Evolutionary conservation across 2,888 invertebrate species (phyloP), one percentile per base, ranked within the genome.

Genomic region (Leucophora obtusa): DNA sequence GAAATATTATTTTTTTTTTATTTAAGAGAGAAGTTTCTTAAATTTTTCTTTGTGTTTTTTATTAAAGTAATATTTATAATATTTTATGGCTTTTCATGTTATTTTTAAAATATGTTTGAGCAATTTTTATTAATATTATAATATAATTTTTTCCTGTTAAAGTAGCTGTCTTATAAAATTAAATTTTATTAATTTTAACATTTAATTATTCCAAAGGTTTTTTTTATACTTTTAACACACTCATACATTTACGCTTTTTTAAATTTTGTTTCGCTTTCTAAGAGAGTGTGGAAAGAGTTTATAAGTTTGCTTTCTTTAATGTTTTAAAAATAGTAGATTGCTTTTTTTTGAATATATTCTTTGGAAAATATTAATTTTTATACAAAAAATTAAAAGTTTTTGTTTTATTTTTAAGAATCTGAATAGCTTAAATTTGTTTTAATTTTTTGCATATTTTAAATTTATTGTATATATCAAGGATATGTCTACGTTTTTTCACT

Each of bases 401-500:
- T 58, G 60, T 28, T 24, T 59, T 56, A 62, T 43, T 21, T 59
- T 56, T 60, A 75, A 79, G 35, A 56, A 56, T 60, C 68, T 28
- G 56, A 70, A 68, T 69, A 79, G 71, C 65, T 76, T 82, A 75
- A 69, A 33, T 54, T 51, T 54, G 5, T 59, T 68, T 69, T 70
- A 58, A 18, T 59, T 70, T 69, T 54, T 74, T 50, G 50, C 38
- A 18, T 72, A 47, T 68, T 84, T 28, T 59, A 38, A 62, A 59
- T 68, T 73, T 79, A 79, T 82, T 82, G 79, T 82, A 82, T 84
- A 84, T 84, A 84, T 83, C 85, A 87, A 87, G 87, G 88, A 88
- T 88, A 88, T 88, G 88, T 87, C 87, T 88, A 87, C 87, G 88
- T 86, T 79, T 47, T 82, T 81, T 75, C 71, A 77, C 76, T 78